A percentile compares a stretch with the other conserved stretches of the same genome.
These are phyloP conservation scores for Podarcis raffonei DNA, from an alignment of 2,113 vertebrate genomes.

Conservation along the genomic window DNA sequence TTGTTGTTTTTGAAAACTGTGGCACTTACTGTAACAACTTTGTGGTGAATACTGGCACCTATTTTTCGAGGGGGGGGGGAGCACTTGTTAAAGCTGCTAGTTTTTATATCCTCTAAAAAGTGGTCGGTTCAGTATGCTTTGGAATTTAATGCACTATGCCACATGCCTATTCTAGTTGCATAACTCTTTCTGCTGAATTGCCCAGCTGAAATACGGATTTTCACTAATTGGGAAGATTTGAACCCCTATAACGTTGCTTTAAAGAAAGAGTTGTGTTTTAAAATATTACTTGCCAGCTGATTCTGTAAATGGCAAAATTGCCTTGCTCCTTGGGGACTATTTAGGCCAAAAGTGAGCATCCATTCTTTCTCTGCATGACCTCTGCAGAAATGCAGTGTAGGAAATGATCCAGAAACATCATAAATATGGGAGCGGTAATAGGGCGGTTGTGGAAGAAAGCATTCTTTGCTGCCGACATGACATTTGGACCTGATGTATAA, in stretches of 20 bases:
- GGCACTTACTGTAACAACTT: too few relatives aligned
- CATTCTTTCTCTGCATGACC: background rate
- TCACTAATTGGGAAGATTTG: background rate
- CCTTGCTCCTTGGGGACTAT: background rate
- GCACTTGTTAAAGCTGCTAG: background rate
- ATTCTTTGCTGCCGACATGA: background rate
- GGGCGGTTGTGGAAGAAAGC: background rate
- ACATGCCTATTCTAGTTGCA: background rate
- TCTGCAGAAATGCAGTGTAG: background rate
- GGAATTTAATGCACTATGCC: background rate
- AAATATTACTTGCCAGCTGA: background rate
- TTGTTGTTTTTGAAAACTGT: too few relatives aligned
- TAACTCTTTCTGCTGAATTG: background rate
- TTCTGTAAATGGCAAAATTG: background rate
- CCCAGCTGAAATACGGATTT: background rate
- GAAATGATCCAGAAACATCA: background rate
- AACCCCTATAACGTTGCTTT: background rate
- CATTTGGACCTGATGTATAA: background rate
- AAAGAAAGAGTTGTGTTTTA: background rate
- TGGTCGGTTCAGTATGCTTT: background rate
- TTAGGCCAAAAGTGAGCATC: background rate
- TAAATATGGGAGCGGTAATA: background rate
- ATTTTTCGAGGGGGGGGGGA: too few relatives aligned
- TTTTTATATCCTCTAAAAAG: background rate
- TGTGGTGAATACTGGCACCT: too few relatives aligned